phyloP scores from a whole-genome alignment of 2,113 vertebrate species.

The Proterorhinus semilunaris region DNA sequence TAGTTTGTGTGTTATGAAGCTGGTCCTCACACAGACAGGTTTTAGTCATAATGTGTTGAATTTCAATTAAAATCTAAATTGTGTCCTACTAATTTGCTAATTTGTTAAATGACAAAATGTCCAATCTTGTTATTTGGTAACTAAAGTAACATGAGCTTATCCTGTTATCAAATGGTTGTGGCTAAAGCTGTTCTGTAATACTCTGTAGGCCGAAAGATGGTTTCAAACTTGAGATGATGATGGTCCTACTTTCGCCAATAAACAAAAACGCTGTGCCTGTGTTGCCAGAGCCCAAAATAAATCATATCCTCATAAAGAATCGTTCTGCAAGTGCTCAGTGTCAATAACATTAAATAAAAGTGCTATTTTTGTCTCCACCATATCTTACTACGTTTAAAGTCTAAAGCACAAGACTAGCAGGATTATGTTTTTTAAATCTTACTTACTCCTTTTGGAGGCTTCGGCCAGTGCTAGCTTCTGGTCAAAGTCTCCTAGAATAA shows the following conservation, averaged over 20 bases:
- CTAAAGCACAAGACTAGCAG: slow-evolving; percentile 43
- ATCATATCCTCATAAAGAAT: slow-evolving; percentile 15
- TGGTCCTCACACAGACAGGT: too few relatives aligned
- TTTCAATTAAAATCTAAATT: too few relatives aligned
- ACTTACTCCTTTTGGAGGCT: slow-evolving; percentile 35
- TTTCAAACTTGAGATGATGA: too few relatives aligned
- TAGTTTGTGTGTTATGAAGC: background rate
- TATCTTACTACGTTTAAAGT: slow-evolving; percentile 55
- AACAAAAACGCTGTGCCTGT: background rate
- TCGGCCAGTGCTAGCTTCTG: slow-evolving; percentile 21
- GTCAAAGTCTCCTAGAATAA: slow-evolving; percentile 20
- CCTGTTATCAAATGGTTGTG: too few relatives aligned
- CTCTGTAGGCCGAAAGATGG: too few relatives aligned
- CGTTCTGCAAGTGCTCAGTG: slow-evolving; percentile 61
- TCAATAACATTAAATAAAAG: slow-evolving; percentile 51
- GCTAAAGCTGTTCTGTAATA: too few relatives aligned
- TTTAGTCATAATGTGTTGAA: too few relatives aligned
- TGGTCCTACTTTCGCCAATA: background rate
- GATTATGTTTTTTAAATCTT: slow-evolving; percentile 48
- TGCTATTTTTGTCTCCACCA: slow-evolving; percentile 49
- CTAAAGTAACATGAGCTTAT: too few relatives aligned
- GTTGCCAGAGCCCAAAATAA: slow-evolving; percentile 16
- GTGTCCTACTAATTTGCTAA: too few relatives aligned
- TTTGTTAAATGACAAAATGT: too few relatives aligned
- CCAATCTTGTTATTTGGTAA: too few relatives aligned